phyloP scores from a whole-genome alignment of 2,888 invertebrate genomes.

The Quadroppia sp. region DNA sequence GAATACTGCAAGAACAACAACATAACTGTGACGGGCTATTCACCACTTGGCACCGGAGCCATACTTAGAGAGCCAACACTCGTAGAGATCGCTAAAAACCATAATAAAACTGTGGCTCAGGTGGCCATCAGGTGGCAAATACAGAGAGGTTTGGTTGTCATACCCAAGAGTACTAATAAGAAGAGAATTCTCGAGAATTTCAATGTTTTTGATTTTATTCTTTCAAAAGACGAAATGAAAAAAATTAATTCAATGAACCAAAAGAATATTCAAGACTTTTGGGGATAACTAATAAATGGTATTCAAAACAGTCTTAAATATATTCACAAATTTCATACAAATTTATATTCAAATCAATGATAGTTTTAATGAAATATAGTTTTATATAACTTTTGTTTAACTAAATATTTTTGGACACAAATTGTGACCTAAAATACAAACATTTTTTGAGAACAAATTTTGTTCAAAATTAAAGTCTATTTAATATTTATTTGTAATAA shows the following conservation, averaged over 20 bases:
- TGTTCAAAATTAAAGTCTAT: too few relatives aligned
- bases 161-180: constrained; percentile 79
- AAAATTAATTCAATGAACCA: constrained; percentile 34
- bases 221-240: constrained; percentile 64
- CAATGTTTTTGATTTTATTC: constrained; percentile 67
- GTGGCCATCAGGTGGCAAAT: constrained; percentile 62
- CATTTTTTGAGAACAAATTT: too few relatives aligned
- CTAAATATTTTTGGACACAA: too few relatives aligned
- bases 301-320: neutral
- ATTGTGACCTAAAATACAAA: too few relatives aligned
- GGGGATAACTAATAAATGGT: neutral
- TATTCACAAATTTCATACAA: neutral
- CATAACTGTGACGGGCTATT: constrained; percentile 69
- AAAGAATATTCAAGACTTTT: neutral
- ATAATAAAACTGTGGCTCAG: constrained; percentile 66
- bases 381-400: too few relatives aligned
- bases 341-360: neutral
- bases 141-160: constrained; percentile 68
- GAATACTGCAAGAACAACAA: constrained; percentile 62
- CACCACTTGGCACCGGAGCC: constrained; percentile 62
- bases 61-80: constrained; percentile 67
- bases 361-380: too few relatives aligned
- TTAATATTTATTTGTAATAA: too few relatives aligned
- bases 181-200: constrained; percentile 68
- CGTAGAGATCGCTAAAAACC: constrained; percentile 62